phyloP scores from a whole-genome alignment of 2,113 vertebrate species.

The Clarias macrocephalus region DNA sequence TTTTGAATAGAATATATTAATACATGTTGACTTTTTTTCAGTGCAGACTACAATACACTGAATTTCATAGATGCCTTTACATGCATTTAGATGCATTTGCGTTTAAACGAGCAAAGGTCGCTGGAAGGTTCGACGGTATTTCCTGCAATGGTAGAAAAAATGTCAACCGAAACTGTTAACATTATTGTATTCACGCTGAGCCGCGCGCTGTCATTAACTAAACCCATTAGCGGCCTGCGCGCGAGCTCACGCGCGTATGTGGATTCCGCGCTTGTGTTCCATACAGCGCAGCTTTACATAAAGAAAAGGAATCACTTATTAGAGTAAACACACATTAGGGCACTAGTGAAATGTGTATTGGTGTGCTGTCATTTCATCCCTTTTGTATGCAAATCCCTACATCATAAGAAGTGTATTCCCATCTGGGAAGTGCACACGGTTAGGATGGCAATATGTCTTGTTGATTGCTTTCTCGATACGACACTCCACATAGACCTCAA shows the following conservation, averaged over 20 bases:
- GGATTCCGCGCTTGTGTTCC: slow-evolving; percentile 66
- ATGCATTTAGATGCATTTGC: too few relatives aligned
- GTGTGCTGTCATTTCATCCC: slow-evolving; percentile 32
- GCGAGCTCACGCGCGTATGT: slow-evolving; percentile 65
- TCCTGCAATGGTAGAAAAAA: slow-evolving; percentile 28
- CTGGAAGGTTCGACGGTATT: slow-evolving; percentile 6
- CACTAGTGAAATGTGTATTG: slow-evolving; percentile 47
- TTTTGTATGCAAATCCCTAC: slow-evolving; percentile 38
- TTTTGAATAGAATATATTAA: too few relatives aligned
- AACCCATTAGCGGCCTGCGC: slow-evolving; percentile 69
- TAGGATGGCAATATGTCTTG: not conserved
- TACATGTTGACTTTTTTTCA: not conserved
- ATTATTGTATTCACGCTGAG: slow-evolving; percentile 78
- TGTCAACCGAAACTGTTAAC: slow-evolving; percentile 69
- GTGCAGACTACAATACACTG: not conserved
- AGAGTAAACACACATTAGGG: slow-evolving; percentile 41
- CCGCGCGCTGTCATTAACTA: slow-evolving; percentile 70
- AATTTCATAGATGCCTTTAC: not conserved
- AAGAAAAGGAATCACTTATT: slow-evolving; percentile 41
- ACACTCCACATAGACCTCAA: not conserved
- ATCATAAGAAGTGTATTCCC: slow-evolving; percentile 44
- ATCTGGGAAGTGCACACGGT: slow-evolving; percentile 27
- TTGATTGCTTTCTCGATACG: slow-evolving; percentile 29
- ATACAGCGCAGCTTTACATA: slow-evolving; percentile 40
- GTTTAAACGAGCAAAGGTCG: slow-evolving; percentile 14